A percentile compares a stretch with the other conserved stretches of the same genome.
These are phyloP conservation scores for Cosmia trapezina DNA, from an alignment of 2,888 invertebrate species.

Conservation along the genomic window DNA sequence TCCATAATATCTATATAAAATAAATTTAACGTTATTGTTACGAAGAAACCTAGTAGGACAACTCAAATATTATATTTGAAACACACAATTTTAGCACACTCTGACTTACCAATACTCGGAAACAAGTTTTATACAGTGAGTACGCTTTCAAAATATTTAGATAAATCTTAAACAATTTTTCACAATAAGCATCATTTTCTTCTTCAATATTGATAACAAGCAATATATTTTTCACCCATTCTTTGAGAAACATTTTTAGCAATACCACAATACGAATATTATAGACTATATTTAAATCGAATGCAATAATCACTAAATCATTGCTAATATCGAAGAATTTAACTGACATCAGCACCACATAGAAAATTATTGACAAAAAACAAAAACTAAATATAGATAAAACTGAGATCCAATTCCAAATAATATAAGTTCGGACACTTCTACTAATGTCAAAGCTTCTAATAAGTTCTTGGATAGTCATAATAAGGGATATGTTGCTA, in stretches of 20 bases:
- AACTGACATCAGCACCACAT: not conserved
- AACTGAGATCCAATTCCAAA: slow-evolving; percentile 8
- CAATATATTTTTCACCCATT: not conserved
- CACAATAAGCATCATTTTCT: not conserved
- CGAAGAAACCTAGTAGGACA: too few relatives aligned
- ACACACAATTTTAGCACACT: not conserved
- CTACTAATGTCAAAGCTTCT: not conserved
- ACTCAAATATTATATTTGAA: not conserved
- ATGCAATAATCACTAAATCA: not conserved
- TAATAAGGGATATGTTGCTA: not conserved
- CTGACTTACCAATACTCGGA: slow-evolving; percentile 11
- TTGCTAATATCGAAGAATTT: too few relatives aligned
- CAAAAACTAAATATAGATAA: not conserved
- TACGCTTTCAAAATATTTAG: not conserved
- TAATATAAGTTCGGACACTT: not conserved
- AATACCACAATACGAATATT: not conserved
- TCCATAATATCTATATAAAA: not conserved
- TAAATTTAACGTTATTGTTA: not conserved
- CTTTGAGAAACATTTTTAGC: too few relatives aligned
- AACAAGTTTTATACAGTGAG: not conserved
- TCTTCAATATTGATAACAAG: not conserved
- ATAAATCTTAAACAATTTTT: not conserved
- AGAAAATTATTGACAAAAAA: not conserved
- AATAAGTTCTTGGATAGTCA: not conserved
- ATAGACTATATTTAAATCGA: slow-evolving; percentile 18